These are phyloP conservation scores for Willisornis vidua DNA, from an alignment of 2,113 vertebrate genomes.

Conservation along the genomic window DNA sequence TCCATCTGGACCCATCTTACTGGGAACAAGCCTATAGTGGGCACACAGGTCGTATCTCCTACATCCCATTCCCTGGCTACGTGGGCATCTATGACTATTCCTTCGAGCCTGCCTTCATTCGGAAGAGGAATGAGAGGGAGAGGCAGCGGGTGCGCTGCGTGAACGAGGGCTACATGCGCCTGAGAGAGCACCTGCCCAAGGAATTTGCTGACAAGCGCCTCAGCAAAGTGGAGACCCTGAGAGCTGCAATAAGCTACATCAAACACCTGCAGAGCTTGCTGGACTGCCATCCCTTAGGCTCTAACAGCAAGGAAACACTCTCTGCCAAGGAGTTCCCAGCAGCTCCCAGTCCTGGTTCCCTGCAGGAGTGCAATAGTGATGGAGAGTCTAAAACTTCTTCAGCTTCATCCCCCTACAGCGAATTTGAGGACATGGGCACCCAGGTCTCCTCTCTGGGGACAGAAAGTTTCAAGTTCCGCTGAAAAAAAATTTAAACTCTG, in stretches of 20 bases:
- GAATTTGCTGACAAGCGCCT: constrained; percentile 86
- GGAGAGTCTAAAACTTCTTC: constrained; percentile 82
- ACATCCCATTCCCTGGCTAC: constrained; percentile 75
- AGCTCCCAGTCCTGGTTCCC: not conserved
- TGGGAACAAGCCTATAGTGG: constrained; percentile 61
- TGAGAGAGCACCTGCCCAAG: constrained; percentile 86
- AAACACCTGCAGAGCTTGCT: constrained; percentile 87
- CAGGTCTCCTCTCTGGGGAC: constrained; percentile 7
- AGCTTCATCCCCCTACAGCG: constrained; percentile 76
- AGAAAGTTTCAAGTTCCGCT: not conserved
- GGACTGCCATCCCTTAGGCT: constrained; percentile 70
- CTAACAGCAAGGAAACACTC: not conserved
- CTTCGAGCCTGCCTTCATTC: constrained; percentile 88
- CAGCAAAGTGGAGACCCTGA: constrained; percentile 93
- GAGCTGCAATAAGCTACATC: constrained; percentile 91
- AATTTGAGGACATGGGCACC: constrained; percentile 68
- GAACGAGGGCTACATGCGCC: constrained; percentile 90
- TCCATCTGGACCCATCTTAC: constrained; percentile 67
- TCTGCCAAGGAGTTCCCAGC: constrained; percentile 27
- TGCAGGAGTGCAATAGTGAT: constrained; percentile 80
- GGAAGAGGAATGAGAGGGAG: constrained; percentile 90
- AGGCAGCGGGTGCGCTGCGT: constrained; percentile 91
- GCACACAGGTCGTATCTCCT: constrained; percentile 68
- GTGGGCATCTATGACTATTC: constrained; percentile 78
- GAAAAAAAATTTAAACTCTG: not conserved